Evolutionary conservation across 37 sponge, comb jelly and placozoan genomes (phyloP).

Genomic region (Beroe ovata): DNA sequence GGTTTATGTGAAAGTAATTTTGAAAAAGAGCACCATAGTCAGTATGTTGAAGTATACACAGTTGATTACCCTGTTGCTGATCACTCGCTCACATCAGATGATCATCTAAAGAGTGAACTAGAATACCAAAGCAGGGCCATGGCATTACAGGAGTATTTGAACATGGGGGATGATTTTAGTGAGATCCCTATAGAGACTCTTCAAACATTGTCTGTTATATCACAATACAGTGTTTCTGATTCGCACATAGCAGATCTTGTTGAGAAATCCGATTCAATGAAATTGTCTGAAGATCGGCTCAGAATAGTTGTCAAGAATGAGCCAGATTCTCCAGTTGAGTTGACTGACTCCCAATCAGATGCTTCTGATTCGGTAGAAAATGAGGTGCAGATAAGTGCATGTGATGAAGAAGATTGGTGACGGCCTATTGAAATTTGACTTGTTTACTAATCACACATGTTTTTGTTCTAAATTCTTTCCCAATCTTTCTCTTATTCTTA

Average conservation of each 20-base stretch:
- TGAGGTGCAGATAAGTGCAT: too few relatives aligned
- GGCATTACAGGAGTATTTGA: neutral
- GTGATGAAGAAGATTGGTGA: too few relatives aligned
- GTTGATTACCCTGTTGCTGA: conserved; percentile 67
- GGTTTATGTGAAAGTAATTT: too few relatives aligned
- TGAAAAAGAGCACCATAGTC: too few relatives aligned
- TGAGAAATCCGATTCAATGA: neutral
- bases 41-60: too few relatives aligned
- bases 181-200: neutral
- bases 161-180: conserved; percentile 29
- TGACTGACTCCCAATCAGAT: too few relatives aligned
- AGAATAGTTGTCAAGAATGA: conserved; percentile 25
- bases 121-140: conserved; percentile 68
- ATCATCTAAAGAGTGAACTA: conserved; percentile 70
- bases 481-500: too few relatives aligned
- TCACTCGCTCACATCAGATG: conserved; percentile 28
- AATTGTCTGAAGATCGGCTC: neutral
- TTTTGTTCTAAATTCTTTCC: too few relatives aligned
- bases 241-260: conserved; percentile 10
- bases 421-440: too few relatives aligned
- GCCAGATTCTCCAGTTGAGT: neutral
- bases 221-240: neutral
- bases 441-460: too few relatives aligned
- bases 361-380: too few relatives aligned
- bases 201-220: neutral